These are phyloP conservation scores for Lordiphosa fenestrarum DNA, from an alignment of 2,888 invertebrate genomes.

Conservation along the genomic window DNA sequence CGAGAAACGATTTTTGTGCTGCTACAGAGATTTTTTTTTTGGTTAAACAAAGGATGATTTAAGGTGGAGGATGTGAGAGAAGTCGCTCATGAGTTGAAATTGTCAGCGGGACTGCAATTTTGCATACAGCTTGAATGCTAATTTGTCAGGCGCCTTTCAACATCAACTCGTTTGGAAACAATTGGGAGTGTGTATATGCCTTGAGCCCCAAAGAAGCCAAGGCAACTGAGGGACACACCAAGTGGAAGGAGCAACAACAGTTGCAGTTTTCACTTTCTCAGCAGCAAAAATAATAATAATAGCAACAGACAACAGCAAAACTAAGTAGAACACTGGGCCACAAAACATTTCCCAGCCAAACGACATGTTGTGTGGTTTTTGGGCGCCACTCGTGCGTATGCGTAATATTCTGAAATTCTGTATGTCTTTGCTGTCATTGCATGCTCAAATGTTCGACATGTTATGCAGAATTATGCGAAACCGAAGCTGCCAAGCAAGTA, in stretches of 20 bases:
- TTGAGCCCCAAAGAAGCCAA: no score
- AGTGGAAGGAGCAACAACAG: no score
- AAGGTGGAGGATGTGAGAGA: no score
- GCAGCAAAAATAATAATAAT: background rate
- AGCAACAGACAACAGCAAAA: slow-evolving; percentile 8
- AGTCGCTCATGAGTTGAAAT: no score
- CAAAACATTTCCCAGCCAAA: background rate
- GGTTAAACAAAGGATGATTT: no score
- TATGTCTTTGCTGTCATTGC: slow-evolving; percentile 16
- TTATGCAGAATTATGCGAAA: slow-evolving; percentile 1
- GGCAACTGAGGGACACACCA: no score
- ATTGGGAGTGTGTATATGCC: no score
- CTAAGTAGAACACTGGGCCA: slow-evolving; percentile 8
- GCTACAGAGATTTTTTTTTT: background rate
- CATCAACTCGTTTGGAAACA: no score
- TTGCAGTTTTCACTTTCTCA: no score
- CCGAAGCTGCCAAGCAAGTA: background rate
- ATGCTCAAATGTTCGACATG: slow-evolving; percentile 24
- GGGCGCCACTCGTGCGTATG: slow-evolving; percentile 50
- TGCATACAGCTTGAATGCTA: no score
- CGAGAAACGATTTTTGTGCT: slow-evolving; percentile 6
- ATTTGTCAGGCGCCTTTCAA: no score
- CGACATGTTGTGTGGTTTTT: slow-evolving; percentile 37
- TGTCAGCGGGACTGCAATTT: no score
- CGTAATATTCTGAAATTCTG: slow-evolving; percentile 39